phyloP scores from a whole-genome alignment of 2,888 invertebrate species.

The Cheilosia scutellata region DNA sequence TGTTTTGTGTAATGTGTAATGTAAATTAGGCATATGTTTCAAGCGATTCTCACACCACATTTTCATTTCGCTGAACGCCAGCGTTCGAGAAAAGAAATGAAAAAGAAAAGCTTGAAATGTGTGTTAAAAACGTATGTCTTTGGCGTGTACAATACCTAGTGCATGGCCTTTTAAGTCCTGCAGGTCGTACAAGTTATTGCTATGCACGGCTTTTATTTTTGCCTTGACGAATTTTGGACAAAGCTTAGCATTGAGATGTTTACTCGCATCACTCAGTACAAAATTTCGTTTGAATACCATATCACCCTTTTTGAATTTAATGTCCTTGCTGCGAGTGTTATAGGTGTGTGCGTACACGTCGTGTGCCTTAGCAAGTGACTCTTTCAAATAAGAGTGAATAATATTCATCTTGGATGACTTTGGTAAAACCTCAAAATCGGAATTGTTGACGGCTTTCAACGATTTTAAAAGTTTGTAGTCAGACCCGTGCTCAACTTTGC shows the following conservation, averaged over 20 bases:
- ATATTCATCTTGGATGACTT: constrained; percentile 10
- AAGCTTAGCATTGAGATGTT: constrained; percentile 4
- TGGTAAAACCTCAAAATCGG: constrained; percentile 10
- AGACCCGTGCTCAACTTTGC: neutral
- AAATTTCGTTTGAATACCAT: neutral
- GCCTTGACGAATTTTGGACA: constrained; percentile 5
- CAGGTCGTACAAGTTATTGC: neutral
- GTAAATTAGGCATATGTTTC: no score
- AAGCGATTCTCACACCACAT: no score
- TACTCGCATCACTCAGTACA: neutral
- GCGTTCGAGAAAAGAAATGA: no score
- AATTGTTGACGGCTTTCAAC: constrained; percentile 4
- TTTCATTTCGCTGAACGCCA: no score
- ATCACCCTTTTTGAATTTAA: neutral
- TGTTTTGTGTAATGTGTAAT: no score
- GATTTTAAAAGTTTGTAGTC: neutral
- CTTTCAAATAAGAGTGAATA: neutral
- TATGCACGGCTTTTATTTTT: neutral
- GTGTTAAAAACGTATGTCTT: neutral
- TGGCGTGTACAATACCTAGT: neutral
- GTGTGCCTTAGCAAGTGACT: neutral
- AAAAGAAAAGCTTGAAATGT: no score
- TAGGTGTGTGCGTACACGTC: neutral
- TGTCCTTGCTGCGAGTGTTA: neutral
- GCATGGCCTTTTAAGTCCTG: neutral